A percentile compares a stretch with the other conserved stretches of the same genome.
These are phyloP conservation scores for Schizothorax lantsangensis DNA, from an alignment of 2,797 vertebrate species.

Conservation along the genomic window DNA sequence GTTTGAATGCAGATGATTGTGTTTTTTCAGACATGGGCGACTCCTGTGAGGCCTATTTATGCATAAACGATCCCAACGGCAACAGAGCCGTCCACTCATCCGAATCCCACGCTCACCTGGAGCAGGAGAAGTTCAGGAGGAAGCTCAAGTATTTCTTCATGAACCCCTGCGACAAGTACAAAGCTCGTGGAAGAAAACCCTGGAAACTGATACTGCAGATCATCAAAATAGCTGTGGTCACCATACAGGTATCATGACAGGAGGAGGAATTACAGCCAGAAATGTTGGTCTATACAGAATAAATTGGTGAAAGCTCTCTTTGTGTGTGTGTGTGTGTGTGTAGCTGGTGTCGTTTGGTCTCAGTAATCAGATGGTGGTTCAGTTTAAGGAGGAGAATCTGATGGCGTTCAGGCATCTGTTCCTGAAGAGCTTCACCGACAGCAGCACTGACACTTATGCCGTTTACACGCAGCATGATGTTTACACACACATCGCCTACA, in stretches of 20 bases:
- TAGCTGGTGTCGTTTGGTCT: slow-evolving; percentile 94
- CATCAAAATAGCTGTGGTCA: slow-evolving; percentile 93
- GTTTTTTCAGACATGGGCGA: slow-evolving; percentile 71
- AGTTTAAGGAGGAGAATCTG: slow-evolving; percentile 95
- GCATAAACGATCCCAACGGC: slow-evolving; percentile 42
- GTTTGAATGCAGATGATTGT: neutral
- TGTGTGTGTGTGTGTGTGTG: slow-evolving; percentile 13
- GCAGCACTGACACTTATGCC: slow-evolving; percentile 81
- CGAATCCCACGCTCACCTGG: slow-evolving; percentile 48
- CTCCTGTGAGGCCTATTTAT: slow-evolving; percentile 45
- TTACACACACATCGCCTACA: slow-evolving; percentile 86
- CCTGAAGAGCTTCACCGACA: slow-evolving; percentile 87
- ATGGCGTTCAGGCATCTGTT: slow-evolving; percentile 93
- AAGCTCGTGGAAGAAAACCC: slow-evolving; percentile 91
- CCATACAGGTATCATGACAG: slow-evolving; percentile 83
- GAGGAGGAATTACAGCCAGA: neutral
- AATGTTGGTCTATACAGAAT: neutral
- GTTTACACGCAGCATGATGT: slow-evolving; percentile 89
- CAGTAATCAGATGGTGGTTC: slow-evolving; percentile 98
- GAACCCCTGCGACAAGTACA: slow-evolving; percentile 97
- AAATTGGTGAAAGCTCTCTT: neutral
- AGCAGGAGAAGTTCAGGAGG: slow-evolving; percentile 80
- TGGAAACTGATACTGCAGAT: slow-evolving; percentile 96
- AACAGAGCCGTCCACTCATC: slow-evolving; percentile 39
- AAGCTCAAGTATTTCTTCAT: slow-evolving; percentile 97